Evolutionary conservation across 2,888 invertebrate genomes (phyloP), one percentile per base, ranked within the genome.

Genomic region (Eristalis intricaria): DNA sequence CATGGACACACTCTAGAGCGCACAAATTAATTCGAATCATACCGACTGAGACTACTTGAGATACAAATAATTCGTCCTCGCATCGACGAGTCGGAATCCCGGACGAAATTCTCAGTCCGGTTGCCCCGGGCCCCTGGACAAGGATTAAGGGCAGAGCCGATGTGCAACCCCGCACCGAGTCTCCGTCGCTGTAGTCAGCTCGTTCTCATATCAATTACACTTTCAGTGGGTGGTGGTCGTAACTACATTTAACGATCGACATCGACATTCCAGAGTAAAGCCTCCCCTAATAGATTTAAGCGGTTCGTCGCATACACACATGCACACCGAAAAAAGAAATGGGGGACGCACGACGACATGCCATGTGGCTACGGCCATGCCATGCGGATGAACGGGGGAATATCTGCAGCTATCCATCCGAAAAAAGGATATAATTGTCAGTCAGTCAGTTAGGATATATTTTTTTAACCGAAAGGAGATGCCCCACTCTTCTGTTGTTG

Each of bases 351-450:
- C 66, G 32, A 61, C 76, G 23, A 65, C 61, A 50, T 22, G 71
- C 56, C 76, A 74, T 77, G 68, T 50, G 69, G 82, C 81, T 82
- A 76, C 82, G 29, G 5, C 4, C 32, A 10, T 26, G 26, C 26
- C 26, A 26, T 56, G 40, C 11, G 56, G 29, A 50, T 35, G 65
- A 22, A 38, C n/a, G 23, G 10, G 38, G n/a, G 22, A 32, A 73
- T 68, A 74, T 58, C 69, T 66, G 74, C 29, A 79, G 80, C 40
- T 58, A 87, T 73, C 64, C 87, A 87, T 79, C 84, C 87, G 87
- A 65, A 87, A 87, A 87, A 87, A 87, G 84, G 84, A 87, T 80
- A 87, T 87, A 87, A 87, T 87, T 87, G 87, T 87, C 79, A 87
- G 87, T 84, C 76, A 86, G 86, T 86, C 86, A 84, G 84, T 76